Evolutionary conservation across 2,113 vertebrate genomes (phyloP), one percentile per base, ranked within the genome.

Genomic region (Jaculus jaculus): DNA sequence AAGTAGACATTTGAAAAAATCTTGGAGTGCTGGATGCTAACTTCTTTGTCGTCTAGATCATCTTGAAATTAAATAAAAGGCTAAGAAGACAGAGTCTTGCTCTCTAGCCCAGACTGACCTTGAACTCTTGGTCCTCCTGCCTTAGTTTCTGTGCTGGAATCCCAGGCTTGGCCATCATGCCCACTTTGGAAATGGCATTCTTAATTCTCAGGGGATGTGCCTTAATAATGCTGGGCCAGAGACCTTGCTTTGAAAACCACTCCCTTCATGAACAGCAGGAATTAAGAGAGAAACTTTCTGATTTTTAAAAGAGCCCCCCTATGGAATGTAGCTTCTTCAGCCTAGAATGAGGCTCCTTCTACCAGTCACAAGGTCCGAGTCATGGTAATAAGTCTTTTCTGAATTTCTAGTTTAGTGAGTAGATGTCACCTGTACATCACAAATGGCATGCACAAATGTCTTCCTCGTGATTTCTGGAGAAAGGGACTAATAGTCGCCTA

Each of bases 371-470:
- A 30, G 21, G 39, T n/a, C 37, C 72, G 68, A n/a, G 1, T 21
- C 23, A 13, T 24, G 7, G 1, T 20, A 42, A 8, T 4, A 23
- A 26, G 8, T 61, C 23, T 79, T 79, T 68, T 61, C 42, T 60
- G 12, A 79, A 87, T 85, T 87, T 93, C 51, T 74, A 1, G 37
- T 28, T 79, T 84, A 63, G 18, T n/a, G 79, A 65, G 7, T 47
- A 37, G 17, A 69, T 8, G 47, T n/a, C 54, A 54, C 54, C 54
- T 3, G 30, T 32, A 32, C 81, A 18, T 23, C 63, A 47, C 2
- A 78, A 60, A 61, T 54, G 23, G 32, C 21, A 17, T 5, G 6
- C 58, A 15, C 26, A 32, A 23, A 47, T 26, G 21, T 39, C 61
- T 42, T n/a, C 39, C 20, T 32, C 69, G 5, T 72, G 30, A 37